Evolutionary conservation across 1,140 invertebrate species (phyloP).

Genomic region (Neodiprion fabricii): DNA sequence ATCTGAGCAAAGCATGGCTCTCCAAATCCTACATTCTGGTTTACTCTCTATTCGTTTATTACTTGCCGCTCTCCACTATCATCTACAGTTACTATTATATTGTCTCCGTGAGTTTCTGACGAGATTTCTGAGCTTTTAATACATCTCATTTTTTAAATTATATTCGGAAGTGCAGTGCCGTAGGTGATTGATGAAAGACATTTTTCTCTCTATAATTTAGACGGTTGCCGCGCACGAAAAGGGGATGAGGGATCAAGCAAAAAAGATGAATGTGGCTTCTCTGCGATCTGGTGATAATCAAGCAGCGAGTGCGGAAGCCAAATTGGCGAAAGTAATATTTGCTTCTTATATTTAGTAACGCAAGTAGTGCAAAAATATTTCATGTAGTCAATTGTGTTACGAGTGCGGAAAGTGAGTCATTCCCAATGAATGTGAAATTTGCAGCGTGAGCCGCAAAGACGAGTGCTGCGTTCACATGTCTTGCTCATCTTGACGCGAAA

Average conservation of each 20-base stretch:
- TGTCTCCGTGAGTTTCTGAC: conserved; percentile 62
- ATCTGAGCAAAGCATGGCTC: conserved; percentile 70
- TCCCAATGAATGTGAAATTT: too few species aligned
- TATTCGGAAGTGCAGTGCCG: background rate
- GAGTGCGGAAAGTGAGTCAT: conserved; percentile 9
- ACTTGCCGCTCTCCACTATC: conserved; percentile 70
- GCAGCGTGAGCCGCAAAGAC: too few species aligned
- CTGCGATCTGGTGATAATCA: conserved; percentile 68
- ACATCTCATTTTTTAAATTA: background rate
- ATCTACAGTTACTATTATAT: conserved; percentile 78
- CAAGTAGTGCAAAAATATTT: background rate
- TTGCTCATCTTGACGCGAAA: conserved; percentile 14
- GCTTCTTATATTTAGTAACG: background rate
- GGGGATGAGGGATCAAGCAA: conserved; percentile 73
- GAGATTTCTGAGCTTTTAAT: too few species aligned
- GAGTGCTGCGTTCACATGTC: conserved; percentile 21
- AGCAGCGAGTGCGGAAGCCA: conserved; percentile 69
- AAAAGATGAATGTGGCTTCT: conserved; percentile 76
- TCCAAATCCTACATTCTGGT: conserved; percentile 71
- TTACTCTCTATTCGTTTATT: conserved; percentile 70
- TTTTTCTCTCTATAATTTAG: conserved; percentile 41
- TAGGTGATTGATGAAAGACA: too few species aligned
- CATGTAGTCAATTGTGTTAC: background rate
- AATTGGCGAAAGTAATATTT: conserved; percentile 64
- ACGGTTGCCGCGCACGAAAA: conserved; percentile 75